Evolutionary conservation across 2,888 invertebrate genomes (phyloP).

Genomic region (Elysia crispata): DNA sequence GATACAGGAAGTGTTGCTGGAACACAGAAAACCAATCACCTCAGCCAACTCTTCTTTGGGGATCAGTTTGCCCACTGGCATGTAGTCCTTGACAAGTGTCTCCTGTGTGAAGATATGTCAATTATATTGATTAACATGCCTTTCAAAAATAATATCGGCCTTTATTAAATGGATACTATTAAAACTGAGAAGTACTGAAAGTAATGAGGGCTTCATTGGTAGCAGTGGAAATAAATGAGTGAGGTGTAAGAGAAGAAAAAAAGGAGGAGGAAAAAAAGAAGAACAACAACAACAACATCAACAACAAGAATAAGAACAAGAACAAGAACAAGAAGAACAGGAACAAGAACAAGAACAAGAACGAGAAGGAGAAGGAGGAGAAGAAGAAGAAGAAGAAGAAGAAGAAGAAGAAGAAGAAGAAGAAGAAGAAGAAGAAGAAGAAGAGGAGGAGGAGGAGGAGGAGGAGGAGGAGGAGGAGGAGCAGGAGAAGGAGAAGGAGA

Average conservation of each 20-base stretch:
- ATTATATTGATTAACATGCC: too few relatives aligned
- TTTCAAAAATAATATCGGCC: too few relatives aligned
- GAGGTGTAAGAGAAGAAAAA: not conserved
- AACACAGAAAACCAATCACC: conserved; percentile 56
- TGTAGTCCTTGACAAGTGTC: conserved; percentile 10
- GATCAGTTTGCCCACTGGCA: conserved; percentile 24
- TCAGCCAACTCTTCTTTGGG: conserved; percentile 49
- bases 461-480: not conserved
- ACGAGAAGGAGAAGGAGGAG: not conserved
- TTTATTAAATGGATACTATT: too few relatives aligned
- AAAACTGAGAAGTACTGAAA: too few relatives aligned
- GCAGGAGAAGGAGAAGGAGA: not conserved
- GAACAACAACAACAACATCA: too few relatives aligned
- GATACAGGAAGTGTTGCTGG: conserved; percentile 56
- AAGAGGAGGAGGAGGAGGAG: too few relatives aligned
- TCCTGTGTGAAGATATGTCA: conserved; percentile 16
- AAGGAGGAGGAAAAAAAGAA: too few relatives aligned
- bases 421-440: not conserved
- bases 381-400: not conserved
- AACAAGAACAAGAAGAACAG: too few relatives aligned
- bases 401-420: not conserved
- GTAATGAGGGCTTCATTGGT: too few relatives aligned
- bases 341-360: not conserved
- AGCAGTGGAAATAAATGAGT: not conserved
- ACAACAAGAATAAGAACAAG: too few relatives aligned